Evolutionary conservation across 2,797 vertebrate species (phyloP), one percentile per base, ranked within the genome.

Genomic region (Hypotaenidia philippensis): DNA sequence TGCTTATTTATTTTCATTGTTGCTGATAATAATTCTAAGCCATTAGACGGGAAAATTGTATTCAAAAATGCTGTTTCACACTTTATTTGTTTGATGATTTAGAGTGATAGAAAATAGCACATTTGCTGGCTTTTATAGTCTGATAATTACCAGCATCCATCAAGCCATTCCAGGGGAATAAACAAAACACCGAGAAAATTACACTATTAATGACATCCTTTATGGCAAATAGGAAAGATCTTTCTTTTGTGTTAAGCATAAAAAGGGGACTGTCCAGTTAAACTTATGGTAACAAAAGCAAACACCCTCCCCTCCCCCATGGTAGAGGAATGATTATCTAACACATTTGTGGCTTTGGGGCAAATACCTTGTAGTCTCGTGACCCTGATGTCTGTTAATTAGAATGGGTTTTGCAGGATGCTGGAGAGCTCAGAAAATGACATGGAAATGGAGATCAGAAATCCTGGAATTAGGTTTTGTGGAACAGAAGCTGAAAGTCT

Each of bases 31-130:
- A 98, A 98, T 98, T 98, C 98, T 97, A 87, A 98, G 65, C 98
- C 97, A 97, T 98, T 98, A 98, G 98, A 98, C 97, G 97, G 96
- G 98, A 98, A 98, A 98, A 98, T 98, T 98, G 98, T 98, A 98
- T 98, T 98, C 96, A 98, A 93, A 98, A 98, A 95, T 93, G 97
- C 97, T 98, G 98, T 98, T 98, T 98, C 98, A 98, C 98, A 98
- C 97, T 98, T 98, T 98, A 98, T 98, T 98, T 98, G 97, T 98
- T 98, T 98, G 98, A 98, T 98, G 98, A 98, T 98, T 98, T 98
- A 98, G 97, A 97, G 97, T 86, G 84, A 97, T 98, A 97, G 98
- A 98, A 98, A 98, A 97, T 96, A 97, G 97, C 97, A 96, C 97
- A 97, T 98, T 98, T 97, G 97, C 97, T 97, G 95, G 97, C 98